Evolutionary conservation across 2,797 vertebrate genomes (phyloP).

Genomic region (Antennarius maculatus): DNA sequence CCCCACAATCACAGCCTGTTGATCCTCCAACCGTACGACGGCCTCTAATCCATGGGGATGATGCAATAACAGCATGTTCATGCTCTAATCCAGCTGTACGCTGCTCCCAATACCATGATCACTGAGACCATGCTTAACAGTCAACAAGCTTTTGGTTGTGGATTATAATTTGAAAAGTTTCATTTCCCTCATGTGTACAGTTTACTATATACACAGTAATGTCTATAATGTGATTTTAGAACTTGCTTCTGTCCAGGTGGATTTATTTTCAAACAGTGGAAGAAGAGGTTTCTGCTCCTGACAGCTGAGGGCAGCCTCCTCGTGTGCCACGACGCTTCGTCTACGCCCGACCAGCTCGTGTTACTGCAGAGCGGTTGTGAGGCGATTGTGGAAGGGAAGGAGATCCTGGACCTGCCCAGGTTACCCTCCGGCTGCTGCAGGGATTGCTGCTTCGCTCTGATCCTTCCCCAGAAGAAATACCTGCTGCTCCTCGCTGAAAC

Average conservation of each 20-base stretch:
- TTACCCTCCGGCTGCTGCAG: slow-evolving; percentile 77
- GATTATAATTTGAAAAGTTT: slow-evolving; percentile 20
- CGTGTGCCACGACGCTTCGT: slow-evolving; percentile 76
- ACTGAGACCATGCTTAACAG: slow-evolving; percentile 25
- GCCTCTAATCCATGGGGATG: slow-evolving; percentile 67
- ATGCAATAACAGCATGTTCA: slow-evolving; percentile 49
- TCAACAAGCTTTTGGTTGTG: slow-evolving; percentile 18
- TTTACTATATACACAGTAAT: not conserved
- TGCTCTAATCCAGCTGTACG: slow-evolving; percentile 64
- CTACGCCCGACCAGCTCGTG: slow-evolving; percentile 80
- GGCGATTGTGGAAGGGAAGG: slow-evolving; percentile 82
- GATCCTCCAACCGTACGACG: slow-evolving; percentile 68
- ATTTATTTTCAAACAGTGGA: slow-evolving; percentile 89
- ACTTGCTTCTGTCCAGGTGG: slow-evolving; percentile 64
- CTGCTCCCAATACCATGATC: slow-evolving; percentile 41
- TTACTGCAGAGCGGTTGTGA: slow-evolving; percentile 76
- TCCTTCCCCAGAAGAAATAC: slow-evolving; percentile 79
- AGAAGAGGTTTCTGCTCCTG: slow-evolving; percentile 82
- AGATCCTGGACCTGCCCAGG: slow-evolving; percentile 82
- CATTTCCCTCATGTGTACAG: not conserved
- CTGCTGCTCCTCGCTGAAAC: slow-evolving; percentile 81
- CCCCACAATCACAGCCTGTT: slow-evolving; percentile 34
- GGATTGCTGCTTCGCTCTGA: slow-evolving; percentile 84
- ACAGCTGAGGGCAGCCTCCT: slow-evolving; percentile 80
- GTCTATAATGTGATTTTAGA: not conserved